Conservation (phyloP, 30 jellyfish, hydroid and myxozoan species). For the Turritopsis dohrnii region DNA sequence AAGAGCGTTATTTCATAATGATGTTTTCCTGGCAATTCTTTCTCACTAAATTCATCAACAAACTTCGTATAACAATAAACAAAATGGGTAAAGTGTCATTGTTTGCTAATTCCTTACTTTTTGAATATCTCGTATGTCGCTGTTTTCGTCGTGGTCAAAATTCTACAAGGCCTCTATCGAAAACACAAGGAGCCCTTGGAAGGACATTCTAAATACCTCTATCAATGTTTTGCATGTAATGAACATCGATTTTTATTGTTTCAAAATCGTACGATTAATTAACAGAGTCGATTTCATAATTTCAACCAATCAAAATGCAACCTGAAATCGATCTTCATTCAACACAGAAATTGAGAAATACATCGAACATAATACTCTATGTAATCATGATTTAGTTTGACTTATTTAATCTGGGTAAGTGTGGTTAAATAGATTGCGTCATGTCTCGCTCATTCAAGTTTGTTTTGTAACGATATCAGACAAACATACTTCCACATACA, state of each 20-base stretch:
- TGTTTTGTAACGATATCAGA: background rate
- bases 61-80: no score
- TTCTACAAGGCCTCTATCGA: background rate
- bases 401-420: background rate
- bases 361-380: background rate
- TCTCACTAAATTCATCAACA: no score
- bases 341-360: background rate
- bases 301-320: background rate
- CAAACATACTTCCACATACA: background rate
- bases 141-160: no score
- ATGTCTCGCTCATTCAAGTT: background rate
- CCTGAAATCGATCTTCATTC: background rate
- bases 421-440: background rate
- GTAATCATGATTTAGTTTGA: background rate
- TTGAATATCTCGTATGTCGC: no score
- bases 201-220: background rate
- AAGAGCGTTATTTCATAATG: no score
- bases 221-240: background rate
- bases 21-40: no score
- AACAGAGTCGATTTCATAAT: background rate
- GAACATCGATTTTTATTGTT: background rate
- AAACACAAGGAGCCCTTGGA: background rate
- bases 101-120: no score
- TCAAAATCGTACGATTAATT: background rate
- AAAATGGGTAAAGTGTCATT: no score